Evolutionary conservation across 2,797 vertebrate species (phyloP).

Genomic region (Lycodopsis pacificus): DNA sequence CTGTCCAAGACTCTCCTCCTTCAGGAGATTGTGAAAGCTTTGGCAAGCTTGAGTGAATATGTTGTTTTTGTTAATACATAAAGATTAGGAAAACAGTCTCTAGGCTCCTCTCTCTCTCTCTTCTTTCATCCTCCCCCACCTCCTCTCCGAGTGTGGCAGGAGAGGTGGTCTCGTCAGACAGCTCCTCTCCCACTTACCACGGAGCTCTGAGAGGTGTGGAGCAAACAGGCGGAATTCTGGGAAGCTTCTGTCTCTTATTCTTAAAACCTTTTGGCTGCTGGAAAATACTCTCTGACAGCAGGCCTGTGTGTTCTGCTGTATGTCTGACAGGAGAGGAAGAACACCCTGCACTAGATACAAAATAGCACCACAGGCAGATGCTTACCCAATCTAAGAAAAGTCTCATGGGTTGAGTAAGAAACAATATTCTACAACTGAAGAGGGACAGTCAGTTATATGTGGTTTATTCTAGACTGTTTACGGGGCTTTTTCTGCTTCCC

Average conservation of each 20-base stretch:
- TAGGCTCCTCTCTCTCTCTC: slow-evolving; percentile 52
- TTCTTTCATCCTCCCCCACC: slow-evolving; percentile 73
- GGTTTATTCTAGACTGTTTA: slow-evolving; percentile 70
- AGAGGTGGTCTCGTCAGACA: slow-evolving; percentile 83
- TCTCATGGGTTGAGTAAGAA: slow-evolving; percentile 70
- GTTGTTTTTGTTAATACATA: slow-evolving; percentile 86
- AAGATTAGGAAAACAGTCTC: slow-evolving; percentile 84
- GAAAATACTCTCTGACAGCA: slow-evolving; percentile 80
- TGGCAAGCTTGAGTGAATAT: slow-evolving; percentile 82
- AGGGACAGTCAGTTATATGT: slow-evolving; percentile 71
- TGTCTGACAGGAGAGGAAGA: slow-evolving; percentile 80
- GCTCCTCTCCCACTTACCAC: slow-evolving; percentile 74
- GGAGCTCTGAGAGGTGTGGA: slow-evolving; percentile 74
- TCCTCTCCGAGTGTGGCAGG: slow-evolving; percentile 76
- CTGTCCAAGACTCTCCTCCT: slow-evolving; percentile 76
- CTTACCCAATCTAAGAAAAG: slow-evolving; percentile 72
- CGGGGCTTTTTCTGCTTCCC: slow-evolving; percentile 64
- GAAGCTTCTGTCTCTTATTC: slow-evolving; percentile 80
- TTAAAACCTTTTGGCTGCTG: slow-evolving; percentile 78
- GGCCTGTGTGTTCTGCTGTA: slow-evolving; percentile 75
- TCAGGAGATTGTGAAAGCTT: slow-evolving; percentile 79
- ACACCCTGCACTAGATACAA: slow-evolving; percentile 76
- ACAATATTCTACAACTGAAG: slow-evolving; percentile 67
- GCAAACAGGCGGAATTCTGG: slow-evolving; percentile 75
- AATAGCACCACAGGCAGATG: slow-evolving; percentile 72